Evolutionary conservation across 2,888 invertebrate genomes (phyloP).

Genomic region (Dynastes tityus): DNA sequence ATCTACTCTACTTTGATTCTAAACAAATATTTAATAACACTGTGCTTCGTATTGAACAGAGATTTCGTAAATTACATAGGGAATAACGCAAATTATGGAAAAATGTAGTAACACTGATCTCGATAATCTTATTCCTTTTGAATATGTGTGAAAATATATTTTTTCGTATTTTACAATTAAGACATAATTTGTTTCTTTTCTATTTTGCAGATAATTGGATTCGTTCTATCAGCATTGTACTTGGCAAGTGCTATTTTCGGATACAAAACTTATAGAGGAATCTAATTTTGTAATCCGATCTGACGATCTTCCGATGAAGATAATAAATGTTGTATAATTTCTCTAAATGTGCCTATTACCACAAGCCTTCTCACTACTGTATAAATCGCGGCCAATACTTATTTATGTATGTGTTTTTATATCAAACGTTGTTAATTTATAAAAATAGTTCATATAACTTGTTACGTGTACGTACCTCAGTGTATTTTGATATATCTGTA

Average conservation of each 20-base stretch:
- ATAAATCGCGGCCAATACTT: slow-evolving; percentile 31
- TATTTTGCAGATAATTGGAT: slow-evolving; percentile 78
- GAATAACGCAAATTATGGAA: too few relatives aligned
- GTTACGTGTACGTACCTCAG: not conserved
- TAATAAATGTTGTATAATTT: slow-evolving; percentile 21
- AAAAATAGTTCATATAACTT: slow-evolving; percentile 7
- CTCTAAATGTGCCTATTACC: slow-evolving; percentile 34
- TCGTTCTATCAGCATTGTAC: slow-evolving; percentile 82
- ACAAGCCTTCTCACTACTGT: slow-evolving; percentile 16
- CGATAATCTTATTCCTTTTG: too few relatives aligned
- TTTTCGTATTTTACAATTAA: too few relatives aligned
- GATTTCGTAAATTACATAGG: too few relatives aligned
- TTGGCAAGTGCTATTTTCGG: slow-evolving; percentile 85
- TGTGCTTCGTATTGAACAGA: too few relatives aligned
- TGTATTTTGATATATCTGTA: slow-evolving; percentile 31
- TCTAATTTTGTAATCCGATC: slow-evolving; percentile 71
- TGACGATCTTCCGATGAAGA: slow-evolving; percentile 8
- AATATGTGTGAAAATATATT: too few relatives aligned
- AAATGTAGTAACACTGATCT: too few relatives aligned
- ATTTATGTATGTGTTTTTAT: slow-evolving; percentile 25
- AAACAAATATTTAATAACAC: too few relatives aligned
- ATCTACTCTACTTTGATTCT: too few relatives aligned
- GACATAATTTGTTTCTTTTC: not conserved
- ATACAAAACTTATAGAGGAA: slow-evolving; percentile 82
- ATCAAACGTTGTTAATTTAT: slow-evolving; percentile 13